Base-by-base conservation (phyloP, 2,113 vertebrate species). In the Diadophis punctatus region DNA sequence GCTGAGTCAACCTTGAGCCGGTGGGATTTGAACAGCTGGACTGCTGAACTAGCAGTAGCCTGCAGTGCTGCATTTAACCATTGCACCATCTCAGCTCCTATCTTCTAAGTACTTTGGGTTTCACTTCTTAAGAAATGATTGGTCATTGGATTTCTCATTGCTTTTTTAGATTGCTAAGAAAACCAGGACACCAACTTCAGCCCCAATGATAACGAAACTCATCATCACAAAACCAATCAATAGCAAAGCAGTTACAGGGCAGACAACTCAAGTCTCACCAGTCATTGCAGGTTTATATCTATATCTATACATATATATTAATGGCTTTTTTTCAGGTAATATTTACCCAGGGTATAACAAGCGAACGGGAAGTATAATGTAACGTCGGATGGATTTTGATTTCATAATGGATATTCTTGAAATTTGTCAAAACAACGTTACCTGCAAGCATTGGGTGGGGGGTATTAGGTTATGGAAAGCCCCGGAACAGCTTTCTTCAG, bases 191-290 rank as follows among this genome's bases (percentile, higher is more conserved):
- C 99, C 99, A 91, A 98, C 99, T 30, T 98, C 99, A 89, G 98
- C 98, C 63, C 98, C 99, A 1, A 98, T 99, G 94, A 98, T 99
- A 96, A 98, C 98, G 91, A 99, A 99, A 96, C 97, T 99, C 91
- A 99, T 99, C 96, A 99, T 99, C 97, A 98, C 99, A 93, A 99
- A 99, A 96, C 98, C 99, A 46, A 98, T 99, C 48, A 99, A 98
- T 97, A 99, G 98, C 98, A 99, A 99, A 98, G 98, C 98, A 90
- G 97, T 99, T 74, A 97, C 97, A 95, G 98, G 98, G 95, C 98
- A 99, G 97, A 98, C 98, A 14, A 97, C 98, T 95, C 98, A 99
- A 88, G 98, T 98, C 0, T 97, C 98, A 91, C 98, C 99, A 90
- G 98, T 99, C 92, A 98, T 99, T 91, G 97, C 98, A 97, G 99